Base-by-base conservation (phyloP, 2,888 invertebrate genomes). In the Junonia oenone region DNA sequence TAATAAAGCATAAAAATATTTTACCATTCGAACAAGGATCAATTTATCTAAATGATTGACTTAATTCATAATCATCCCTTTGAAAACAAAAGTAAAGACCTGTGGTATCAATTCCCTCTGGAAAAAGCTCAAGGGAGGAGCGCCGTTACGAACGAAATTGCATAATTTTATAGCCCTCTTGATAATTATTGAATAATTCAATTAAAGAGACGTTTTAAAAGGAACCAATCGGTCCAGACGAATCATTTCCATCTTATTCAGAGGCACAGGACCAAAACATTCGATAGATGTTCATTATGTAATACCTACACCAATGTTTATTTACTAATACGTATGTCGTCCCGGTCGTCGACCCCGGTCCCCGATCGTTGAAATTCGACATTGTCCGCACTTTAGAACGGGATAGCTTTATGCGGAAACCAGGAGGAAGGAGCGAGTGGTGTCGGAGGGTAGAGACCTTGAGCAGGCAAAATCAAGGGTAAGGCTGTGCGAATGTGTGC, bases 401-500 rank as follows among this genome's bases (percentile, higher is more conserved):
- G 76, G 89, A 88, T 67, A 68, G 77, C 66, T 68, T 72, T 79
- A 86, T 80, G 63, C 73, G 67, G 68, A 64, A 69, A 56, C 56
- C 68, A 46, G 43, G 58, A 71, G 72, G 83, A 73, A 76, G 66
- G 81, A 89, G 73, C 66, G 81, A 71, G 75, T 71, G 63, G 59
- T 62, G 66, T 63, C 68, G 62, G 82, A 82, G 89, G 89, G 89
- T 88, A 87, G 89, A 88, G 89, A 90, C 90, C 90, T 90, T 90
- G 90, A 90, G 89, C 85, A 82, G 81, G 88, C 87, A 84, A 89
- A 89, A 90, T 90, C 90, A 90, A 90, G 90, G 90, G 89, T 90
- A 90, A 90, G 71, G 78, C 67, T 68, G 63, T 75, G 72, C 61
- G 66, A 47, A 59, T 72, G 89, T 87, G 85, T 85, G 88, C 68